These are phyloP conservation scores for Notocelia uddmanniana DNA, from an alignment of 2,888 invertebrate genomes.

Conservation along the genomic window DNA sequence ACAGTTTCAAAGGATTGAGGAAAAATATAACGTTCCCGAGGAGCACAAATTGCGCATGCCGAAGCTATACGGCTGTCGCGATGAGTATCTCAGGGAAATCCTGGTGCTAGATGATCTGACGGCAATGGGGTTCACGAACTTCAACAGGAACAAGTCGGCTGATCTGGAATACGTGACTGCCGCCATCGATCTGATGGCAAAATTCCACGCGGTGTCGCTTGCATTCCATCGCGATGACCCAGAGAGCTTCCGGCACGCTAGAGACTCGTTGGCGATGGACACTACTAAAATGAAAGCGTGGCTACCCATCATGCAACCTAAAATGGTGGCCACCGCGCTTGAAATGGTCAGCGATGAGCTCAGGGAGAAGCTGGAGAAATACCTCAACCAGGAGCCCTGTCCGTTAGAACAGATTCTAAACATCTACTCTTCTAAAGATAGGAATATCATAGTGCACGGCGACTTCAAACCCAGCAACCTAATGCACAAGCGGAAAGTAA, in stretches of 20 bases:
- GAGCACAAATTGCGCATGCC: slow-evolving; percentile 57
- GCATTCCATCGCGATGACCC: slow-evolving; percentile 65
- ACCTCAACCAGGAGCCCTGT: slow-evolving; percentile 47
- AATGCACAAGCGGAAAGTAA: slow-evolving; percentile 53
- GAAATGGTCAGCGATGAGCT: slow-evolving; percentile 55
- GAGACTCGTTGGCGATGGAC: slow-evolving; percentile 47
- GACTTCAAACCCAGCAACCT: slow-evolving; percentile 63
- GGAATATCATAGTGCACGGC: slow-evolving; percentile 58
- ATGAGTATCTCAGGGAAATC: slow-evolving; percentile 56
- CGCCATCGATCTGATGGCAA: slow-evolving; percentile 60
- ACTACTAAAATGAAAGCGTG: not conserved
- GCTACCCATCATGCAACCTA: slow-evolving; percentile 1
- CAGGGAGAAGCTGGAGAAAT: slow-evolving; percentile 51
- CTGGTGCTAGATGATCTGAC: slow-evolving; percentile 65
- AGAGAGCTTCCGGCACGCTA: slow-evolving; percentile 51
- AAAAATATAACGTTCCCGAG: slow-evolving; percentile 53
- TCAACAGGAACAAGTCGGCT: slow-evolving; percentile 56
- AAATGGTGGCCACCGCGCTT: slow-evolving; percentile 47
- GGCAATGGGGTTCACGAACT: slow-evolving; percentile 56
- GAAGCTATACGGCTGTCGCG: slow-evolving; percentile 58
- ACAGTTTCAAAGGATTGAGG: slow-evolving; percentile 53
- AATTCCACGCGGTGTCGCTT: slow-evolving; percentile 71
- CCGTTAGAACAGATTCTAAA: not conserved
- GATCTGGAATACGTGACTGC: slow-evolving; percentile 62
- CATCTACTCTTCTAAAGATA: slow-evolving; percentile 40